Evolutionary conservation across 1,140 invertebrate genomes (phyloP).

Genomic region (Plodia interpunctella): DNA sequence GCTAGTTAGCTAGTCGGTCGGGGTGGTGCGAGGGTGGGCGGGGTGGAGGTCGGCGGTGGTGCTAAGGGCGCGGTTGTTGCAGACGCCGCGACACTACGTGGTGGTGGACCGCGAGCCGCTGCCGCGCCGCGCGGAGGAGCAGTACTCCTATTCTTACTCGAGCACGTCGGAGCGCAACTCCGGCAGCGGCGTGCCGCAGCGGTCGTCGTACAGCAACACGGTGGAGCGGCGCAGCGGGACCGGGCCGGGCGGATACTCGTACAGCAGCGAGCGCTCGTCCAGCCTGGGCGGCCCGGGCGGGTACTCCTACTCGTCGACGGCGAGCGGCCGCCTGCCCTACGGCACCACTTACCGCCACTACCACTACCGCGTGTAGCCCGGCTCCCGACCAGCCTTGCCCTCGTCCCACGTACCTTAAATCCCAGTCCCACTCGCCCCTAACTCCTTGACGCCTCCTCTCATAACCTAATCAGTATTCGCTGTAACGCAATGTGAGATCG

Average conservation of each 20-base stretch:
- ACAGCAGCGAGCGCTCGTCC: constrained; percentile 84
- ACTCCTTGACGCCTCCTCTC: constrained; percentile 24
- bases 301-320: constrained; percentile 87
- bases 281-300: constrained; percentile 86
- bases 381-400: constrained; percentile 44
- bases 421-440: constrained; percentile 29
- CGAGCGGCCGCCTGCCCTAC: constrained; percentile 86
- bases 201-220: constrained; percentile 81
- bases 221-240: constrained; percentile 82
- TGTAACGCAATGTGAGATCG: constrained; percentile 61
- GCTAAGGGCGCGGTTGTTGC: constrained; percentile 72
- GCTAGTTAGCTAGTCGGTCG: constrained; percentile 58
- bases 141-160: constrained; percentile 90
- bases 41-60: constrained; percentile 32
- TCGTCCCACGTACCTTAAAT: constrained; percentile 25
- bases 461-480: constrained; percentile 66
- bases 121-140: constrained; percentile 83
- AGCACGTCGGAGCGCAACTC: constrained; percentile 74
- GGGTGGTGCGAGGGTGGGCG: constrained; percentile 57
- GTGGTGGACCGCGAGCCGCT: constrained; percentile 85
- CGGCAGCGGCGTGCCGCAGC: constrained; percentile 75
- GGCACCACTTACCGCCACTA: constrained; percentile 90
- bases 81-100: constrained; percentile 91
- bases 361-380: constrained; percentile 88
- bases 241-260: constrained; percentile 83